Evolutionary conservation across 92 coral and sea anemone genomes (phyloP), one percentile per base, ranked within the genome.

Genomic region (Zoanthus sociatus): DNA sequence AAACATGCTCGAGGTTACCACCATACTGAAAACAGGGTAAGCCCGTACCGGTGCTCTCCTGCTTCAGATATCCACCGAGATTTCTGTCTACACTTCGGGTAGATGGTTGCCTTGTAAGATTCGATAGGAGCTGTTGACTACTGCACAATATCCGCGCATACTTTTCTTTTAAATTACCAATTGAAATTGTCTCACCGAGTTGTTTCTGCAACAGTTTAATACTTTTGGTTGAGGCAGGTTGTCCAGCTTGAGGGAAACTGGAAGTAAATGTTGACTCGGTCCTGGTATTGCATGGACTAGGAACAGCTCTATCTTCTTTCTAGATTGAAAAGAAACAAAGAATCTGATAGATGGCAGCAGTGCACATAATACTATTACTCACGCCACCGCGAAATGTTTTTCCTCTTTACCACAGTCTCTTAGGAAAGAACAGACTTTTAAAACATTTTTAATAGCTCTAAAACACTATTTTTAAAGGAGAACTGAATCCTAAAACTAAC

Each of bases 201-300:
- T 81, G 85, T 47, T 81, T 81, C 73, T 81, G 85, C 73, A 81
- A 18, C 51, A 81, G 10, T 15, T 66, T 42, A 1, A 81, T 81
- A 51, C 33, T 81, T 73, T 47, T 66, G 10, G 75, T 67, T 53
- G 73, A 18, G 6, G 7, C 13, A 54, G 9, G 15, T n/a, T 66
- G 85, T 12, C 64, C 74, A 17, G 31, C 13, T 11, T 81, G 61
- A 13, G 21, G 51, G 3, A 30, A 26, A 11, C 21, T 66, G 9
- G 75, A 18, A 3, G 2, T n/a, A 17, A 31, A 46, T 64, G 37
- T 18, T 5, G 37, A 44, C 9, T 46, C 84, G 44, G 55, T 15
- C 11, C 55, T 18, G 15, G 16, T 46, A 69, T 30, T 1, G 31
- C 47, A 10, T 30, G 31, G 33, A 8, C 13, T 8, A 14, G 16